Percentiles rank a stretch among this genome's conserved stretches.
phyloP scores from a whole-genome alignment of 2,888 invertebrate species.

The Erpobdella octoculata region DNA sequence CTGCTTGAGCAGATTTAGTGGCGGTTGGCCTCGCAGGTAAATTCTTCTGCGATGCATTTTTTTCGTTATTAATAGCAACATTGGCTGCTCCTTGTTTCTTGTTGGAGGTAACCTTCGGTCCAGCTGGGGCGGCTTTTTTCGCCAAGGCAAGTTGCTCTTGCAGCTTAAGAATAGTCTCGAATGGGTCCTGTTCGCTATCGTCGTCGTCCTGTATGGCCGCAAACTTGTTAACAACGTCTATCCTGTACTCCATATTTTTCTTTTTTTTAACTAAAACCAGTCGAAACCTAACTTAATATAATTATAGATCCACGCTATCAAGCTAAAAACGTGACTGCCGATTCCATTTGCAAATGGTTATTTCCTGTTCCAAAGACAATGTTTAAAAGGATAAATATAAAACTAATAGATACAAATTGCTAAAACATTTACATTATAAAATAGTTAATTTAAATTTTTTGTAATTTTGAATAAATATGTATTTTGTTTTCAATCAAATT shows the following conservation, averaged over 20 bases:
- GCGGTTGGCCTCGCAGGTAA: neutral
- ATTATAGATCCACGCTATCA: neutral
- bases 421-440: no score
- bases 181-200: constrained; percentile 17
- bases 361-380: neutral
- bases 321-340: constrained; percentile 6
- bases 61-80: neutral
- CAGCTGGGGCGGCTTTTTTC: constrained; percentile 11
- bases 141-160: constrained; percentile 7
- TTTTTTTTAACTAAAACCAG: no score
- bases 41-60: neutral
- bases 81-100: neutral
- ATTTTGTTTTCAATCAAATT: no score
- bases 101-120: neutral
- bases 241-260: constrained; percentile 19
- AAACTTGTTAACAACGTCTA: constrained; percentile 22
- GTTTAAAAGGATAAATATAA: no score
- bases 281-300: no score
- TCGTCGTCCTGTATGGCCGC: constrained; percentile 22
- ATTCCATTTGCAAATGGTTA: neutral
- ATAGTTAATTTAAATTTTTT: no score
- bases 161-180: constrained; percentile 19
- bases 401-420: no score
- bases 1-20: neutral
- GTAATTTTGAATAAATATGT: no score